These are phyloP conservation scores for Rostratula benghalensis DNA, from an alignment of 2,113 vertebrate genomes.

Conservation along the genomic window DNA sequence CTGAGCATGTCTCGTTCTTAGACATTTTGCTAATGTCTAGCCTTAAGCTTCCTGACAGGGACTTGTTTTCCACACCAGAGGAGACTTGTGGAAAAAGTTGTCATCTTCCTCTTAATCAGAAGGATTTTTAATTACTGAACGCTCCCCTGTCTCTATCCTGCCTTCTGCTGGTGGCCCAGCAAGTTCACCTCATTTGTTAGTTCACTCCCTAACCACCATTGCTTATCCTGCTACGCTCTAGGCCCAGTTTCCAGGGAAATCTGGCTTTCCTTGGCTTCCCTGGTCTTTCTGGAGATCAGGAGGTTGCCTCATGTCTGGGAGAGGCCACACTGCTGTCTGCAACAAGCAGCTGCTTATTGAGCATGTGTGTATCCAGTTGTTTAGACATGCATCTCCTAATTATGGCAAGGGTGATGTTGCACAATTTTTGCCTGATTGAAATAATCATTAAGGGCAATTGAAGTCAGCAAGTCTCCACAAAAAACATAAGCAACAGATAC, in stretches of 20 bases:
- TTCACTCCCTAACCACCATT: neutral
- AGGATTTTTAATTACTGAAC: neutral
- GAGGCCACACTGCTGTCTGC: neutral
- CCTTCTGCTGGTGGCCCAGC: neutral
- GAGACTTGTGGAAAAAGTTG: neutral
- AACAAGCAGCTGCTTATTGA: accelerated
- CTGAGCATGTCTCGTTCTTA: neutral
- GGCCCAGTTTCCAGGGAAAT: neutral
- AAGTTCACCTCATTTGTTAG: neutral
- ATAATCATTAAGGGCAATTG: neutral
- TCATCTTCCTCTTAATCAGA: neutral
- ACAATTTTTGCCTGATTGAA: neutral
- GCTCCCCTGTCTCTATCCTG: neutral
- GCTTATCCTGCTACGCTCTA: neutral
- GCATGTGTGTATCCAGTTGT: neutral
- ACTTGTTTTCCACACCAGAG: neutral
- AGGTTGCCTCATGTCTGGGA: accelerated
- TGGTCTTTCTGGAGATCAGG: neutral
- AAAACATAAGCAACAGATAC: neutral
- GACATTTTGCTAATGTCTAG: neutral
- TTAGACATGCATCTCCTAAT: neutral
- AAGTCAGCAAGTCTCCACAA: neutral
- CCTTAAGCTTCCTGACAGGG: neutral
- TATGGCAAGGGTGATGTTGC: neutral
- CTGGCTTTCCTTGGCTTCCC: neutral